phyloP scores from a whole-genome alignment of 2,888 invertebrate species.

The Apomyelois bistriatella region DNA sequence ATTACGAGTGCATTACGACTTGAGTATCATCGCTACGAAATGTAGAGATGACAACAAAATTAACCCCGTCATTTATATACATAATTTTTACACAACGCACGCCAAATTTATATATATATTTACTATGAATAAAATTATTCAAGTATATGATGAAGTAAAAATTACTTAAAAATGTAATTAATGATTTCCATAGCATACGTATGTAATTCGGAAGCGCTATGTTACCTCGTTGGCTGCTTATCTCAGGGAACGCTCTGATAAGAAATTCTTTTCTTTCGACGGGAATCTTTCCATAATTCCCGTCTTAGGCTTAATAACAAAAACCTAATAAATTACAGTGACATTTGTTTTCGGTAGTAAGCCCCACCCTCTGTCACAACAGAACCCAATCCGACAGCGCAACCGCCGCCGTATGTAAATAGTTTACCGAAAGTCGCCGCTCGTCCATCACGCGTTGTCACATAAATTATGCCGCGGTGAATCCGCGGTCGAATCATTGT shows the following conservation, averaged over 20 bases:
- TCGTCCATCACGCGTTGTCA: conserved; percentile 80
- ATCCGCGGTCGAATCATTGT: conserved; percentile 80
- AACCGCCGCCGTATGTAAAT: conserved; percentile 77
- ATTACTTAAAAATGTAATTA: no score
- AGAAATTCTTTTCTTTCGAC: not conserved
- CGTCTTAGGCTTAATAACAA: conserved; percentile 71
- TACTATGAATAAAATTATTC: no score
- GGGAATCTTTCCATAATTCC: conserved; percentile 46
- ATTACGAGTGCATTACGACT: no score
- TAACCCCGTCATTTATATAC: no score
- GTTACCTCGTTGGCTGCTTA: not conserved
- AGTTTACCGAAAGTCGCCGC: conserved; percentile 80
- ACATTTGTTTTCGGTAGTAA: conserved; percentile 79
- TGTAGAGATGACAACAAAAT: no score
- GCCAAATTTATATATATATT: no score
- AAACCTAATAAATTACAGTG: conserved; percentile 79
- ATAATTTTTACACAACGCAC: no score
- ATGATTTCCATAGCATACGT: no score
- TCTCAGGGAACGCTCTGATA: not conserved
- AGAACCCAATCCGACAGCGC: conserved; percentile 77
- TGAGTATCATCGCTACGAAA: no score
- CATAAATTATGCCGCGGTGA: conserved; percentile 81
- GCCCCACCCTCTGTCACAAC: conserved; percentile 78
- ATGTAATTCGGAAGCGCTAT: no score
- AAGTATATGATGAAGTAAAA: no score